Evolutionary conservation across 2,888 invertebrate genomes (phyloP).

Genomic region (Agriopis marginaria): DNA sequence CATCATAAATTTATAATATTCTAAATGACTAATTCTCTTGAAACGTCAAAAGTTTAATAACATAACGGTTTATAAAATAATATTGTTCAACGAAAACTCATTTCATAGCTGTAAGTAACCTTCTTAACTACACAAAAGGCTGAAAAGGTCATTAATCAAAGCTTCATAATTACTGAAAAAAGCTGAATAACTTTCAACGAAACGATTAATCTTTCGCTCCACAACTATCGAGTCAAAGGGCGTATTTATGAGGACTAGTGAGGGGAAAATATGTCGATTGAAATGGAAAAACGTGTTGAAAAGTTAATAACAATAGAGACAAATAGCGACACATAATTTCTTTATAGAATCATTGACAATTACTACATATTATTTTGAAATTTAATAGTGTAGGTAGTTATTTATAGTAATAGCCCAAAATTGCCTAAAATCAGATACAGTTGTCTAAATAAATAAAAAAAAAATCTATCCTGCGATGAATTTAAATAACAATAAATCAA

Average conservation of each 20-base stretch:
- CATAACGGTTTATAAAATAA: conserved; percentile 9
- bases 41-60: conserved; percentile 4
- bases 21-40: neutral
- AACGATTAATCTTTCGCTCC: conserved; percentile 38
- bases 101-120: conserved; percentile 33
- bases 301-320: neutral
- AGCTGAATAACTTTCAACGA: conserved; percentile 35
- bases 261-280: conserved; percentile 28
- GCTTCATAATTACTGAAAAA: conserved; percentile 41
- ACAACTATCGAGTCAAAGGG: conserved; percentile 37
- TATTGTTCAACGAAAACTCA: conserved; percentile 22
- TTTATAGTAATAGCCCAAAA: too few species aligned
- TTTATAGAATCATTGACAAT: neutral
- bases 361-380: too few species aligned
- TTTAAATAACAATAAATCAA: too few species aligned
- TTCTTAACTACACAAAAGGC: conserved; percentile 34
- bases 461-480: too few species aligned
- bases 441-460: too few species aligned
- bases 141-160: conserved; percentile 40
- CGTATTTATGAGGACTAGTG: conserved; percentile 30
- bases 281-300: neutral
- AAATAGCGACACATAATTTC: neutral
- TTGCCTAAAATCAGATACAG: too few species aligned
- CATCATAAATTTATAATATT: neutral
- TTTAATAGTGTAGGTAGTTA: too few species aligned